Evolutionary conservation across 92 coral and sea anemone species (phyloP).

Genomic region (Montipora capitata): DNA sequence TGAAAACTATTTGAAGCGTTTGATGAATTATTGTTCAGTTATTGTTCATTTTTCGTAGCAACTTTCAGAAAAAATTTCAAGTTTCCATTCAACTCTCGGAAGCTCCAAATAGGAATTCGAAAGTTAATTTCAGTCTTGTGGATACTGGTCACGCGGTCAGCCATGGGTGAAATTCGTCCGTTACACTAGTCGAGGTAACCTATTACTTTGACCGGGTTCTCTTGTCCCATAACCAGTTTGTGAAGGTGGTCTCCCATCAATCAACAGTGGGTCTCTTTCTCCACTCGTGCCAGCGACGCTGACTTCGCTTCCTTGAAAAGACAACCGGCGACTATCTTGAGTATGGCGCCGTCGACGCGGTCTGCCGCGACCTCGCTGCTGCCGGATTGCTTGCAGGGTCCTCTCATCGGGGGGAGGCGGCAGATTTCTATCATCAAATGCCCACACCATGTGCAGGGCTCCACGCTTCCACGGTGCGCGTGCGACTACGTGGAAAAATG

Average conservation of each 20-base stretch:
- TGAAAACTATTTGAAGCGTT: no score
- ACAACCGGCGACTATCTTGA: neutral
- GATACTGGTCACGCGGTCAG: no score
- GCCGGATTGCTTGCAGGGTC: slow-evolving; percentile 75
- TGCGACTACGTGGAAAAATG: slow-evolving; percentile 90
- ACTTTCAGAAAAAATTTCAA: no score
- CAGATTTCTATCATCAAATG: slow-evolving; percentile 84
- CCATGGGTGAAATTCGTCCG: neutral
- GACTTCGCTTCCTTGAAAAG: neutral
- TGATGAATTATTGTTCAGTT: no score
- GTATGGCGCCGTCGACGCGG: slow-evolving; percentile 21
- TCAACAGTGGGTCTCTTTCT: neutral
- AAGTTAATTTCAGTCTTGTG: no score
- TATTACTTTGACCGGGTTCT: neutral
- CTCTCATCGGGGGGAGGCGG: slow-evolving; percentile 83
- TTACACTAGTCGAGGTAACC: slow-evolving; percentile 4
- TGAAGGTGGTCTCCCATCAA: slow-evolving; percentile 23
- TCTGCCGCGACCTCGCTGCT: slow-evolving; percentile 40
- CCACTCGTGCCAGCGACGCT: neutral
- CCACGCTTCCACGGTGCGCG: slow-evolving; percentile 98
- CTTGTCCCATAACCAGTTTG: slow-evolving; percentile 8
- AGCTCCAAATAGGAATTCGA: no score
- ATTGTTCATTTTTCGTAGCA: no score
- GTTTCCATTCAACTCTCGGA: no score
- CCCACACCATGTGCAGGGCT: slow-evolving; percentile 76